phyloP scores from a whole-genome alignment of 2,888 invertebrate species.

The Metacarcinus magister region DNA sequence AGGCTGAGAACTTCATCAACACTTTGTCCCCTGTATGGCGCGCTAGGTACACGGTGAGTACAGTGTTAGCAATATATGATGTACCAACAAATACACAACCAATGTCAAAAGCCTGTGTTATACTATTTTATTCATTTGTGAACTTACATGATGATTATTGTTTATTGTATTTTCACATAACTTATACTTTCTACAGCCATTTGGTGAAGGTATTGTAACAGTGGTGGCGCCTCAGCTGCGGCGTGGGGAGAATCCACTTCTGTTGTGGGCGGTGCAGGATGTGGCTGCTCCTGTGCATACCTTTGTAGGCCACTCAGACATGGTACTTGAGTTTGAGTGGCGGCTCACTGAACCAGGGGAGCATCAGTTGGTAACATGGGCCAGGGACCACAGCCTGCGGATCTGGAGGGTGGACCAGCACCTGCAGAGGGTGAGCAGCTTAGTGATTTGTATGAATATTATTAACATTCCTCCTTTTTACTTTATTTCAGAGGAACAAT shows the following conservation, averaged over 20 bases:
- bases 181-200: conserved; percentile 88
- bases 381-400: conserved; percentile 95
- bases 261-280: conserved; percentile 89
- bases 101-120: no score
- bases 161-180: neutral
- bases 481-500: no score
- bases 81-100: no score
- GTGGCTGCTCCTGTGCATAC: conserved; percentile 90
- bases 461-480: no score
- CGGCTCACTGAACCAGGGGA: conserved; percentile 88
- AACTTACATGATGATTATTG: neutral
- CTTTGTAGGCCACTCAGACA: conserved; percentile 97
- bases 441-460: neutral
- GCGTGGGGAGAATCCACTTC: conserved; percentile 93
- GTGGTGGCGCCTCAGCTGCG: conserved; percentile 96
- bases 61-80: no score
- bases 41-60: conserved; percentile 91
- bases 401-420: conserved; percentile 95
- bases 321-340: conserved; percentile 98
- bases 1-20: conserved; percentile 93
- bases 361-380: conserved; percentile 96
- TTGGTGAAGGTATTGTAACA: conserved; percentile 95
- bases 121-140: no score
- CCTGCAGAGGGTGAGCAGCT: conserved; percentile 83
- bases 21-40: conserved; percentile 96